phyloP scores from a whole-genome alignment of 30 jellyfish, hydroid and myxozoan species.

The Sanderia malayensis region DNA sequence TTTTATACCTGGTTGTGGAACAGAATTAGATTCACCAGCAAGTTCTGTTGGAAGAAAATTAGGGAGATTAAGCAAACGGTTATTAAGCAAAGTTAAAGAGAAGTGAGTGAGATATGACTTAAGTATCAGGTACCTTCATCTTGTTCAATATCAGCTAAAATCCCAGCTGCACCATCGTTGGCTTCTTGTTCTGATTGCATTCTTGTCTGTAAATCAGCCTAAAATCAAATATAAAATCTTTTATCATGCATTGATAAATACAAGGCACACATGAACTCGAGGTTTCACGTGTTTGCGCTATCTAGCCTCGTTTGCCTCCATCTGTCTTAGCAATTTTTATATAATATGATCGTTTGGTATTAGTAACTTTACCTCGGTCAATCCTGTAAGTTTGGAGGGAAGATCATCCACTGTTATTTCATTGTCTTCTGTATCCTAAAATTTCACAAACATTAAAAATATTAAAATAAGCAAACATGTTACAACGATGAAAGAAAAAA shows the following conservation, averaged over 20 bases:
- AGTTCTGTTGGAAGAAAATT: constrained; percentile 17
- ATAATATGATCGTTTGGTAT: no score
- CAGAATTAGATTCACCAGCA: constrained; percentile 32
- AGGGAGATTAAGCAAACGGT: not conserved
- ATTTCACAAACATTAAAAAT: no score
- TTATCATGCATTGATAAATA: no score
- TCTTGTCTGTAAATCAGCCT: constrained; percentile 82
- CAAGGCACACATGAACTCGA: no score
- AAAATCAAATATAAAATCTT: no score
- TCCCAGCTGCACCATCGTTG: constrained; percentile 51
- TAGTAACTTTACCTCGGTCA: constrained; percentile 54
- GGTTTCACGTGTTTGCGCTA: no score
- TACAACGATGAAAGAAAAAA: not conserved
- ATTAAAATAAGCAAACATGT: not conserved
- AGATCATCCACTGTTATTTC: constrained; percentile 76
- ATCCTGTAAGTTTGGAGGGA: constrained; percentile 75
- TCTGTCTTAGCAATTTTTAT: no score
- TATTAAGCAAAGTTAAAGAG: not conserved
- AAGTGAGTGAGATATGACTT: not conserved
- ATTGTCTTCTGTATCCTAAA: constrained; percentile 59
- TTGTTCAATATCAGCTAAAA: constrained; percentile 37
- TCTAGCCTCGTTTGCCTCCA: no score
- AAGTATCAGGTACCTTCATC: constrained; percentile 28
- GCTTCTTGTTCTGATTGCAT: constrained; percentile 72
- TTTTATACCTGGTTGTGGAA: constrained; percentile 8